Base-by-base conservation (phyloP, 35 echinoderm and acorn worm species). In the Hemicentrotus pulcherrimus region DNA sequence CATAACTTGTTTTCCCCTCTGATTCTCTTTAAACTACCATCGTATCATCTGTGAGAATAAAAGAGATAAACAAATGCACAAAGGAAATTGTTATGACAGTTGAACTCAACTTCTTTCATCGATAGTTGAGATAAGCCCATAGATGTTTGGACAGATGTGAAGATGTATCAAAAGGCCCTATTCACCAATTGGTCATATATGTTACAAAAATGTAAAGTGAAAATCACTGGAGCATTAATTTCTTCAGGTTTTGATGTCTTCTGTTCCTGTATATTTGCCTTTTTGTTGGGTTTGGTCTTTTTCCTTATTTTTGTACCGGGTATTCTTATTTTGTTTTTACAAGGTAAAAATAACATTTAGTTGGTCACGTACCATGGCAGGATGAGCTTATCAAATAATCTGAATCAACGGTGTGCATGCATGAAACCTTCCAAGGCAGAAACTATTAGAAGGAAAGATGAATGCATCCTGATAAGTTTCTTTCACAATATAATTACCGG, bases 11-110 rank as follows among this genome's bases (percentile, higher is more conserved):
- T 78, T 78, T 78, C n/a, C 65, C 65, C 65, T 8, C 19, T 4
- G 28, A 78, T 78, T 78, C 65, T 78, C 24, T 78, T 28, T 78
- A 78, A 78, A 28, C 65, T 28, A 78, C 4, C 65, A 78, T 78
- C 0, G 65, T 78, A 78, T n/a, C 22, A 78, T 78, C 65, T 78
- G 65, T 55, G 24, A 78, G 65, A 78, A 30, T 22, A 78, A 78
- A 28, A 78, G 65, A 78, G 19, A 78, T 22, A 78, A 50, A 78
- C 22, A 78, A 78, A 78, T 7, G 65, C 4, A 78, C 65, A 78
- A 78, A 78, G n/a, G 65, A 78, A 78, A n/a, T 78, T 78, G 65
- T 78, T 78, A 78, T 78, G 65, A 78, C 65, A 78, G 65, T 78
- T 78, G 65, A 78, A 78, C 28, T 78, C 24, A 78, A 78, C 28